phyloP scores from a whole-genome alignment of 2,888 invertebrate species.

The Pterostichus niger region DNA sequence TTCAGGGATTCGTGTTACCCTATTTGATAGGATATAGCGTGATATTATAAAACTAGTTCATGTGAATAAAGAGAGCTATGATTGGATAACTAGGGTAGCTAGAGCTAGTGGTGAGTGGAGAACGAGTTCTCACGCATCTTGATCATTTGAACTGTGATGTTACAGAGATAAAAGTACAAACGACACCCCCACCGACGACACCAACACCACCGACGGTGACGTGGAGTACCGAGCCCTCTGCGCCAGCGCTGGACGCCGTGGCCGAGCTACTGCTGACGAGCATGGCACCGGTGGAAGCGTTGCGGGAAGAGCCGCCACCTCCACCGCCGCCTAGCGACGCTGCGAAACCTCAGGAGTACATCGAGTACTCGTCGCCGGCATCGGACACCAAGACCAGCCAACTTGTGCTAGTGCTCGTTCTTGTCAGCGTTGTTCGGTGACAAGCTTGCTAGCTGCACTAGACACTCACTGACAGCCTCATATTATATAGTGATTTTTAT shows the following conservation, averaged over 20 bases:
- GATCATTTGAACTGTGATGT: constrained; percentile 62
- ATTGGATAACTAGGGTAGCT: too few relatives aligned
- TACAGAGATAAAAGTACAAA: constrained; percentile 75
- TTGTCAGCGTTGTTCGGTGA: constrained; percentile 47
- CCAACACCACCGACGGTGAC: constrained; percentile 73
- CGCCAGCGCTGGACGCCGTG: constrained; percentile 14
- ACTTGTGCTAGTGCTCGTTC: neutral
- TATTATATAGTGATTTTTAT: constrained; percentile 40
- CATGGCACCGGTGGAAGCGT: constrained; percentile 60
- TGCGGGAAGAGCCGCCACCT: constrained; percentile 54
- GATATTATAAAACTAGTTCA: too few relatives aligned
- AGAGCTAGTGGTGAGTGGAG: too few relatives aligned
- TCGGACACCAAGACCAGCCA: neutral
- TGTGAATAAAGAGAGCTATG: too few relatives aligned
- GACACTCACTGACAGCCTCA: constrained; percentile 32
- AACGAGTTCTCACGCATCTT: constrained; percentile 9
- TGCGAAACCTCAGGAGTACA: constrained; percentile 58
- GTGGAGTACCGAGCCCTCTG: constrained; percentile 58
- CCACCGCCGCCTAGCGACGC: constrained; percentile 45
- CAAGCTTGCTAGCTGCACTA: constrained; percentile 19
- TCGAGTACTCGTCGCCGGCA: constrained; percentile 55
- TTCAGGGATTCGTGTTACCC: too few relatives aligned
- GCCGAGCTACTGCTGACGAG: neutral
- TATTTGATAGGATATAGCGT: too few relatives aligned
- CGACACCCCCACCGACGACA: constrained; percentile 74